Evolutionary conservation across 2,888 invertebrate genomes (phyloP).

Genomic region (Electrophaes corylata): DNA sequence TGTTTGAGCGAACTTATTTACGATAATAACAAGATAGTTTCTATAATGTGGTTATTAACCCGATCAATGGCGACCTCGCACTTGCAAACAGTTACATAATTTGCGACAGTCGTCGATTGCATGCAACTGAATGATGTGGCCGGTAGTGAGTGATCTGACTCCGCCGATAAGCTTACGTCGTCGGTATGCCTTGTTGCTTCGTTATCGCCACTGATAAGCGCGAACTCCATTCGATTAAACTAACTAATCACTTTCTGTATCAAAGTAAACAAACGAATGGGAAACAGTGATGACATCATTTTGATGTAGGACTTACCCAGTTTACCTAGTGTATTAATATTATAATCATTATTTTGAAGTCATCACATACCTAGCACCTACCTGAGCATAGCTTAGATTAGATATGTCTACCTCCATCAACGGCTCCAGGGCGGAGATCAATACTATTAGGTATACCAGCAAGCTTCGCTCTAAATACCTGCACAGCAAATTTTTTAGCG

Average conservation of each 20-base stretch:
- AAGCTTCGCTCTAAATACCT: constrained; percentile 27
- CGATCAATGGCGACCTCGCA: constrained; percentile 42
- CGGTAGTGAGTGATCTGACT: neutral
- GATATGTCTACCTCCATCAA: constrained; percentile 4
- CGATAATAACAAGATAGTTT: constrained; percentile 16
- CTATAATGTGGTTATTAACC: constrained; percentile 22
- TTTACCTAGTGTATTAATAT: neutral
- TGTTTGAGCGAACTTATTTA: constrained; percentile 7
- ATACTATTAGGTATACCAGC: constrained; percentile 29
- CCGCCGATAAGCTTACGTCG: neutral
- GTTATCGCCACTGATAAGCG: constrained; percentile 49
- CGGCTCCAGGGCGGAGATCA: constrained; percentile 22
- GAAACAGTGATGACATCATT: constrained; percentile 33
- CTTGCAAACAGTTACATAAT: constrained; percentile 48
- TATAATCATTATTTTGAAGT: neutral
- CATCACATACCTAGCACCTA: neutral
- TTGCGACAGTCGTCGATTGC: constrained; percentile 27
- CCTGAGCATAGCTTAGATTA: neutral
- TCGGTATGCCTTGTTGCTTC: constrained; percentile 22
- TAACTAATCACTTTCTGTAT: constrained; percentile 52
- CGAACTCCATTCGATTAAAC: constrained; percentile 45
- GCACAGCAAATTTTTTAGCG: constrained; percentile 6
- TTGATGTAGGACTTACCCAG: neutral
- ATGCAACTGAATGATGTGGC: constrained; percentile 20
- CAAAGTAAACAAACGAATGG: constrained; percentile 50